phyloP scores from a whole-genome alignment of 2,888 invertebrate species.

The Linnaemya vulpina region DNA sequence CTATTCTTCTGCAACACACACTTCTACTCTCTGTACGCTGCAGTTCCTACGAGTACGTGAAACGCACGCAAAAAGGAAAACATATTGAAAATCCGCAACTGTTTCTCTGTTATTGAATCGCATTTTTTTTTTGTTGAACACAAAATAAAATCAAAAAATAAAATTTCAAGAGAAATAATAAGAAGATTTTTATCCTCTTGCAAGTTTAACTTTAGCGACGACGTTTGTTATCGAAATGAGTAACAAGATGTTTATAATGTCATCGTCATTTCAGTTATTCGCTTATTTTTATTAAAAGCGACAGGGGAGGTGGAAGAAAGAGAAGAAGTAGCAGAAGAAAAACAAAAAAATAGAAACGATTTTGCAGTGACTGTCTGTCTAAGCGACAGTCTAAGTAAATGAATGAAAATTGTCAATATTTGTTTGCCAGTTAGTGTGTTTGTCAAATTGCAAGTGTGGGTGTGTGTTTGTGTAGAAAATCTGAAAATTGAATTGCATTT shows the following conservation, averaged over 20 bases:
- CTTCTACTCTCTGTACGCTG: neutral
- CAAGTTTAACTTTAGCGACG: slow-evolving; percentile 43
- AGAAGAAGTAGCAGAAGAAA: neutral
- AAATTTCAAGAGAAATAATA: slow-evolving; percentile 22
- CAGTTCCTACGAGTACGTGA: neutral
- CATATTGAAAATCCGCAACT: slow-evolving; percentile 43
- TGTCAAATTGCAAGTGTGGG: neutral
- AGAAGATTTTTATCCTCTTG: neutral
- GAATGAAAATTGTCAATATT: slow-evolving; percentile 65
- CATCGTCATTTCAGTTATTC: slow-evolving; percentile 61
- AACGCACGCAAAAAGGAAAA: neutral
- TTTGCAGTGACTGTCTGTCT: slow-evolving; percentile 32
- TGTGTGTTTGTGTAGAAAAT: slow-evolving; percentile 56
- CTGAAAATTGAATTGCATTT: slow-evolving; percentile 72
- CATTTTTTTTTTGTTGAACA: slow-evolving; percentile 12
- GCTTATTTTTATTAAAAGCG: slow-evolving; percentile 49
- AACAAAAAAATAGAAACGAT: neutral
- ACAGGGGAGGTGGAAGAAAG: neutral
- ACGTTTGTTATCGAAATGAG: slow-evolving; percentile 58
- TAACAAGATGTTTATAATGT: slow-evolving; percentile 69
- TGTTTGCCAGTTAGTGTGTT: slow-evolving; percentile 51
- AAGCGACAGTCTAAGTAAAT: slow-evolving; percentile 49
- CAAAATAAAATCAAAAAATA: slow-evolving; percentile 41
- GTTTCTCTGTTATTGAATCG: slow-evolving; percentile 56
- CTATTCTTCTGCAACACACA: neutral